A percentile compares a stretch with the other conserved stretches of the same genome.
Conservation (phyloP, 2,113 vertebrate genomes). For the Zonotrichia leucophrys region DNA sequence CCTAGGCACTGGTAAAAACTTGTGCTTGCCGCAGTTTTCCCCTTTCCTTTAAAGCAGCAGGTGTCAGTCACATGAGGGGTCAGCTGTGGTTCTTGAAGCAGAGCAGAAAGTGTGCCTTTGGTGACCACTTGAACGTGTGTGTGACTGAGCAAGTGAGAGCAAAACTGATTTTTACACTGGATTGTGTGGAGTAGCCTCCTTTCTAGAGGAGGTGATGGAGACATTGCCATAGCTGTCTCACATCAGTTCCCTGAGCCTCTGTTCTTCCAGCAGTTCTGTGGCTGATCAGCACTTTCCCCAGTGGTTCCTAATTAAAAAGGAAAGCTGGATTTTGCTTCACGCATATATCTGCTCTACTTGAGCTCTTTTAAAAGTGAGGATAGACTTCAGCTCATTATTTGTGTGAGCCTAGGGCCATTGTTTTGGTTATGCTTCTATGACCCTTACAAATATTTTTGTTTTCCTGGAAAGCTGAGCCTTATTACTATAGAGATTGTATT, state of each 20-base stretch:
- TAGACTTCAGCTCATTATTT: not conserved
- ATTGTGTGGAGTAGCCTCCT: not conserved
- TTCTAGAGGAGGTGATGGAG: not conserved
- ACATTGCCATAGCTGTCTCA: not conserved
- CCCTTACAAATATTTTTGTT: not conserved
- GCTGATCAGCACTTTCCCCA: not conserved
- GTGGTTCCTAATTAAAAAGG: not conserved
- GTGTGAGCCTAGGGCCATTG: not conserved
- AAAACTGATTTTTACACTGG: not conserved
- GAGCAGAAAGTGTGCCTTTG: not conserved
- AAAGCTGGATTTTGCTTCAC: not conserved
- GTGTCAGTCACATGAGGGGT: not conserved
- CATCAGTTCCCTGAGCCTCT: not conserved
- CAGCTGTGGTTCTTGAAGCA: not conserved
- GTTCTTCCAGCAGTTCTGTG: not conserved
- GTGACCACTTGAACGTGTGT: fast-evolving
- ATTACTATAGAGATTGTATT: not conserved
- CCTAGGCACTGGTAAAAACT: not conserved
- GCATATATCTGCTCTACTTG: not conserved
- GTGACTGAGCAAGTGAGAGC: not conserved
- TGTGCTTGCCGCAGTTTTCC: not conserved
- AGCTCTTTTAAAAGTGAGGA: not conserved
- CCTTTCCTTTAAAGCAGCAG: not conserved
- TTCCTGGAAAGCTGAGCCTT: not conserved
- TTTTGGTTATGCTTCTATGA: not conserved